A percentile compares a stretch with the other conserved stretches of the same genome.
These are phyloP conservation scores for Bembecia ichneumoniformis DNA, from an alignment of 2,888 invertebrate genomes.

Conservation along the genomic window DNA sequence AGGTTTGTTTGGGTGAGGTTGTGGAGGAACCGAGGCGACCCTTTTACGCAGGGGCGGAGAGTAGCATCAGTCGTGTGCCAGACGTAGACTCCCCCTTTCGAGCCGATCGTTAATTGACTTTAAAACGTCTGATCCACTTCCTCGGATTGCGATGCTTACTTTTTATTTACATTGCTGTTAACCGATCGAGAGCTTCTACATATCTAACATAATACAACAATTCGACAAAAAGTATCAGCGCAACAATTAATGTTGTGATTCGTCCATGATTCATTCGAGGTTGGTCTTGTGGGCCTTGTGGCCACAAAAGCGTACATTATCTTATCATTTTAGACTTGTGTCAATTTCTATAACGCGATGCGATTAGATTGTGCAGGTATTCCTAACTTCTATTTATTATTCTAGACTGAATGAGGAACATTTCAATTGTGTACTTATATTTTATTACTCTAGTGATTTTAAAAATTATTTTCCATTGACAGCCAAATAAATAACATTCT, in stretches of 20 bases:
- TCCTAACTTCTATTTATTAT: not conserved
- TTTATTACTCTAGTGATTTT: too few species aligned
- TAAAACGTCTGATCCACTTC: slow-evolving; percentile 40
- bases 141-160: slow-evolving; percentile 1
- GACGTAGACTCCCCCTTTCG: slow-evolving; percentile 35
- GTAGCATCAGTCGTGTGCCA: slow-evolving; percentile 24
- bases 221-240: too few species aligned
- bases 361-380: not conserved
- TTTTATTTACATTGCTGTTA: not conserved
- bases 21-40: slow-evolving; percentile 9
- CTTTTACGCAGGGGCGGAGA: not conserved
- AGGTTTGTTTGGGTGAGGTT: slow-evolving; percentile 35
- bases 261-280: too few species aligned
- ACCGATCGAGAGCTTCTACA: not conserved
- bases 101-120: slow-evolving; percentile 46
- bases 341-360: not conserved
- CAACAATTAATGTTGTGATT: too few species aligned
- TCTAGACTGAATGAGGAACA: not conserved
- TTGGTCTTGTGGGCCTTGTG: too few species aligned
- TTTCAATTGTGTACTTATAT: too few species aligned
- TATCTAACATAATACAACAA: too few species aligned
- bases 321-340: not conserved
- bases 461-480: too few species aligned
- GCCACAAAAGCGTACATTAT: not conserved
- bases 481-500: too few species aligned